A percentile compares a stretch with the other conserved stretches of the same genome.
Conservation (phyloP, 2,797 vertebrate species). For the Oreonectes daqikongensis region DNA sequence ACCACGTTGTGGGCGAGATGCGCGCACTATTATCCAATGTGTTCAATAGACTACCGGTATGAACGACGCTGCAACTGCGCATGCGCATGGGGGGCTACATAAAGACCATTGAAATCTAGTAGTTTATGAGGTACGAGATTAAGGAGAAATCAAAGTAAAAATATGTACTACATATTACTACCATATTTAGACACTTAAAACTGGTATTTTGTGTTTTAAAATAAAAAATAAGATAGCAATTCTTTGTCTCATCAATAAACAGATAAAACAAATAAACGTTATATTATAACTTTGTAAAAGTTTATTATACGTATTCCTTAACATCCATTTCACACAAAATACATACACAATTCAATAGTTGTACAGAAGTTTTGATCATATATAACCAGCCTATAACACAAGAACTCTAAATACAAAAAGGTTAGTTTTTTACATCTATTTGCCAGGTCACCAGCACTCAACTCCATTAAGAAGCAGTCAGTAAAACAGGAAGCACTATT, state of each 20-base stretch:
- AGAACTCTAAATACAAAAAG: conserved; percentile 66
- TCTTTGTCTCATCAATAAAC: not conserved
- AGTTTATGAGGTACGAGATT: conserved; percentile 10
- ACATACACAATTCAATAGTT: conserved; percentile 59
- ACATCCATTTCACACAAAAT: conserved; percentile 65
- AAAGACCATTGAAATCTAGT: conserved; percentile 17
- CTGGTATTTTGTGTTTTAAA: no score
- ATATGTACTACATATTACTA: no score
- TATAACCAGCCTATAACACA: conserved; percentile 67
- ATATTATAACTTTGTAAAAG: conserved; percentile 37
- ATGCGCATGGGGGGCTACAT: conserved; percentile 17
- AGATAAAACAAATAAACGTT: not conserved
- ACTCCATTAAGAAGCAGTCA: conserved; percentile 62
- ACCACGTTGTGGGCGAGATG: conserved; percentile 60
- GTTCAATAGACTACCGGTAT: conserved; percentile 53
- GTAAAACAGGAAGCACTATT: conserved; percentile 66
- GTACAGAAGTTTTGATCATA: conserved; percentile 38
- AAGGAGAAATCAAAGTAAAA: no score
- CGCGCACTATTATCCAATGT: conserved; percentile 72
- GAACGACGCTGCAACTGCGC: conserved; percentile 31
- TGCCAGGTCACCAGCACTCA: conserved; percentile 57
- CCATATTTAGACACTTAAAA: no score
- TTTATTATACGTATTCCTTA: conserved; percentile 70
- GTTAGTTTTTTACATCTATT: conserved; percentile 56
- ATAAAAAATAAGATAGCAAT: no score